Evolutionary conservation across 2,113 vertebrate genomes (phyloP), one percentile per base, ranked within the genome.

Genomic region (Percopsis transmontana): DNA sequence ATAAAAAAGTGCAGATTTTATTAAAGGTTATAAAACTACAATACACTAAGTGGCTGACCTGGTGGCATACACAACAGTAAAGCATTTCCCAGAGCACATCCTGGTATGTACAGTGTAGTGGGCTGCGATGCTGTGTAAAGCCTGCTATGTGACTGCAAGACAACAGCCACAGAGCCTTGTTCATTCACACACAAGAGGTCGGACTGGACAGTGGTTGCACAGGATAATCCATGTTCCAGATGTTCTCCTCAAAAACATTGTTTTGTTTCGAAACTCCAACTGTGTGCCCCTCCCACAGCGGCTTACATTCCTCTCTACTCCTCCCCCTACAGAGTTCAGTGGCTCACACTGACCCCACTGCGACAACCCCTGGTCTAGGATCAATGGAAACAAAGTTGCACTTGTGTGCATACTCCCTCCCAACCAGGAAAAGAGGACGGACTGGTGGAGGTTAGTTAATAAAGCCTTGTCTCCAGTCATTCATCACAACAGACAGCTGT

Each of bases 401-500:
- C 66, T 38, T 52, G 42, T 42, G 8, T 51, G 2, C 10, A 33
- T 59, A 16, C 5, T 41, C 39, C 24, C 8, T 19, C 18, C 16
- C 20, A 19, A n/a, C 8, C 19, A 11, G 15, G 5, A 8, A 15
- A 44, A 66, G 47, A 58, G 51, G 20, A 1, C 0, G 58, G 47
- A 66, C n/a, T 16, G 19, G 48, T 58, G 62, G 60, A 70, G 62
- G 15, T 62, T 80, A 59, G 83, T 71, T 76, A 72, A 53, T 67
- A 15, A 33, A 45, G 72, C 62, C 56, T 64, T 40, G 8, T 70
- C 65, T 56, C 33, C 9, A 39, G 48, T 72, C 72, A 58, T 87
- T 68, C 66, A 80, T 88, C 85, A 86, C 52, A 67, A 20, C 40
- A 68, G 81, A 85, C 81, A 85, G 79, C 58, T 38, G 51, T 62